Percentiles rank a stretch among this genome's conserved stretches.
These are phyloP conservation scores for Heterotilapia buettikoferi DNA, from an alignment of 2,113 vertebrate genomes.

Conservation along the genomic window DNA sequence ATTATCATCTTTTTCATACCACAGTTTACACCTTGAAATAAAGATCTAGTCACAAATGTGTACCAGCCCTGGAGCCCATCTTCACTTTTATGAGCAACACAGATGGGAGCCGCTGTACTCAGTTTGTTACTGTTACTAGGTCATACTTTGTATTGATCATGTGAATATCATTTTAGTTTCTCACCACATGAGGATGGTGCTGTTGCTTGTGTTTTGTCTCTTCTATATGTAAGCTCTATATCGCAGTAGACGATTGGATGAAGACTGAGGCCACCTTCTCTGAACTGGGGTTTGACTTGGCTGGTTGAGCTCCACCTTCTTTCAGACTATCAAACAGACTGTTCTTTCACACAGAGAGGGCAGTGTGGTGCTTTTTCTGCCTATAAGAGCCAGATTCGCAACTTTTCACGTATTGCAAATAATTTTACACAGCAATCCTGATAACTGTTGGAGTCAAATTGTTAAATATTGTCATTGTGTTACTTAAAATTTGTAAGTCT, in stretches of 20 bases:
- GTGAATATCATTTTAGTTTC: neutral
- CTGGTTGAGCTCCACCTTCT: neutral
- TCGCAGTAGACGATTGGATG: neutral
- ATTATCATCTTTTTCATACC: neutral
- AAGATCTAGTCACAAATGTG: too few species aligned
- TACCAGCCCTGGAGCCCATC: neutral
- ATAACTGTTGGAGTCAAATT: too few species aligned
- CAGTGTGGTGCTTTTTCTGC: neutral
- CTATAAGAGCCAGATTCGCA: neutral
- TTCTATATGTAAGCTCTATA: neutral
- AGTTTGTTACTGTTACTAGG: too few species aligned
- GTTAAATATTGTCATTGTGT: too few species aligned
- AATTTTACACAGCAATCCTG: neutral
- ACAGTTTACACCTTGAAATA: neutral
- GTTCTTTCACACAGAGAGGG: neutral
- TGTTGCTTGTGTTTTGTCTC: neutral
- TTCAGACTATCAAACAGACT: neutral
- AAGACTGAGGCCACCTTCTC: neutral
- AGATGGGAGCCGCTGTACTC: too few species aligned
- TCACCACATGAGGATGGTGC: neutral
- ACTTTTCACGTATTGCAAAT: neutral
- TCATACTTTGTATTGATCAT: neutral
- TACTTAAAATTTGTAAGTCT: too few species aligned
- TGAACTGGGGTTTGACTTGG: neutral
- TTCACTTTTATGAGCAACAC: neutral